Percentiles rank a stretch among this genome's conserved stretches.
phyloP scores from a whole-genome alignment of 2,888 invertebrate species.

The Silvanus unidentatus region DNA sequence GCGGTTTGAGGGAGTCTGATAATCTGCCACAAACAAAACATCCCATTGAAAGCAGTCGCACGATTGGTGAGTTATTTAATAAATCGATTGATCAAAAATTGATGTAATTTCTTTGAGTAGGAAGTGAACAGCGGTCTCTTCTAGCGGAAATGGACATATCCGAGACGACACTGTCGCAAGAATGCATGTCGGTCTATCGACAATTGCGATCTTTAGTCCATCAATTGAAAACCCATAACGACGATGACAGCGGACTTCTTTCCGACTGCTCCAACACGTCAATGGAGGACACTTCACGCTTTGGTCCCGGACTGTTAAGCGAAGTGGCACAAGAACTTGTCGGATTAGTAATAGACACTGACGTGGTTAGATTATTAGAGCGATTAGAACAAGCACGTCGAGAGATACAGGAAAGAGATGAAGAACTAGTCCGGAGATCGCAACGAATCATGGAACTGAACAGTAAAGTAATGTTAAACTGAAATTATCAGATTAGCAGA shows the following conservation, averaged over 20 bases:
- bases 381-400: constrained; percentile 72
- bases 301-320: constrained; percentile 45
- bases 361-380: constrained; percentile 66
- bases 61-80: constrained; percentile 49
- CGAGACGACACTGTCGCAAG: constrained; percentile 53
- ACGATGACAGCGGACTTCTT: constrained; percentile 69
- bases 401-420: constrained; percentile 68
- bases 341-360: constrained; percentile 65
- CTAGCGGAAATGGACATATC: constrained; percentile 87
- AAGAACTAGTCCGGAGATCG: constrained; percentile 74
- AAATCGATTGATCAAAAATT: background rate
- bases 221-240: constrained; percentile 69
- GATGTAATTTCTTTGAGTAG: constrained; percentile 10
- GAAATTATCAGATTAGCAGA: background rate
- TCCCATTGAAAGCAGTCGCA: constrained; percentile 40
- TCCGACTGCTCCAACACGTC: constrained; percentile 64
- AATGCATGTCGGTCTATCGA: constrained; percentile 66
- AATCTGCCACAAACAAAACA: constrained; percentile 41
- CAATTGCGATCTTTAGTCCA: constrained; percentile 67
- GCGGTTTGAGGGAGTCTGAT: constrained; percentile 24
- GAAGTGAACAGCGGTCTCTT: constrained; percentile 57
- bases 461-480: constrained; percentile 61
- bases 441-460: constrained; percentile 75
- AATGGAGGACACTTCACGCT: constrained; percentile 47
- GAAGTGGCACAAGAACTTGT: constrained; percentile 74